Evolutionary conservation across 2,797 vertebrate species (phyloP).

Genomic region (Siniperca undulata): DNA sequence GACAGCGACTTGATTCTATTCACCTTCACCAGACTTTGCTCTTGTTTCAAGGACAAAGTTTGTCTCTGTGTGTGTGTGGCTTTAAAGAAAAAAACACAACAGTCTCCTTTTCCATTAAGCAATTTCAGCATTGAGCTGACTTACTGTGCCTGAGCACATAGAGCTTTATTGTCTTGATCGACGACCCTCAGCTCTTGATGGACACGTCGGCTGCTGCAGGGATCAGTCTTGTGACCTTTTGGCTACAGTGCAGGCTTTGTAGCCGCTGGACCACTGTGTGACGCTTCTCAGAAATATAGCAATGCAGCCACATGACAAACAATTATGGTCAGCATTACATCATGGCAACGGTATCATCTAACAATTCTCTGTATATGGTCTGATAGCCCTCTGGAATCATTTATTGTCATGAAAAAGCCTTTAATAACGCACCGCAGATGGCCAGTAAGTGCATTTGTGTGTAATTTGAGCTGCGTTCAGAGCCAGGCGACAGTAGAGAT

Average conservation of each 20-base stretch:
- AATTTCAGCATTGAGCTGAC: neutral
- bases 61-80: constrained; percentile 6
- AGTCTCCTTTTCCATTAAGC: constrained; percentile 1
- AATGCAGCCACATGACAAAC: constrained; percentile 15
- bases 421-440: constrained; percentile 62
- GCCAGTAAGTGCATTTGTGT: constrained; percentile 46
- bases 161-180: constrained; percentile 39
- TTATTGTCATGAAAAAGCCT: constrained; percentile 46
- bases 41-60: constrained; percentile 34
- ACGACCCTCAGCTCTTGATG: constrained; percentile 14
- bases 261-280: neutral
- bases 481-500: constrained; percentile 51
- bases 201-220: constrained; percentile 25
- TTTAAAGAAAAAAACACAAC: constrained; percentile 10
- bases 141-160: constrained; percentile 10
- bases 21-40: constrained; percentile 19
- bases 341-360: constrained; percentile 43
- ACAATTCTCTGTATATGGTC: constrained; percentile 22
- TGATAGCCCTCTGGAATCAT: constrained; percentile 33
- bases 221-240: constrained; percentile 45
- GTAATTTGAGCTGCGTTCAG: constrained; percentile 68
- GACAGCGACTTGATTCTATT: constrained; percentile 18
- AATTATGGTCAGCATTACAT: constrained; percentile 45
- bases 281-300: constrained; percentile 36
- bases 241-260: constrained; percentile 43